These are phyloP conservation scores for Apteryx mantelli DNA, from an alignment of 2,113 vertebrate species.

Conservation along the genomic window DNA sequence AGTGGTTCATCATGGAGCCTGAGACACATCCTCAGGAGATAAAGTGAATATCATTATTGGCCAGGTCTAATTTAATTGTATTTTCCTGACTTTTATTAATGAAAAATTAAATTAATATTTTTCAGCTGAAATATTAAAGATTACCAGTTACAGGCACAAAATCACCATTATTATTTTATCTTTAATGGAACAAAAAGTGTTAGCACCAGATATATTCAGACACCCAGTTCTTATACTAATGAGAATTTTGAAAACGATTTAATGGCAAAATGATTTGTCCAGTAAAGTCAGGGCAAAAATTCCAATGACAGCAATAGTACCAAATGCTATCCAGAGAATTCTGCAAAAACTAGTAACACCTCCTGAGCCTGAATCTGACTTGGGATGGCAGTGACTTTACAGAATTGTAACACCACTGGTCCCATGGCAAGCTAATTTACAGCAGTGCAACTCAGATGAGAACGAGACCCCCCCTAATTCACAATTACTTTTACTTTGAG, in stretches of 20 bases:
- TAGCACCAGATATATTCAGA: neutral
- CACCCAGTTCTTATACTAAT: neutral
- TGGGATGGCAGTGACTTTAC: neutral
- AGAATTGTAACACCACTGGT: accelerated
- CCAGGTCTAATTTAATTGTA: neutral
- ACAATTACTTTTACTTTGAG: neutral
- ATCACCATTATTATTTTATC: neutral
- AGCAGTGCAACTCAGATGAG: neutral
- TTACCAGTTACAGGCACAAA: neutral
- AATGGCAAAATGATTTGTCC: neutral
- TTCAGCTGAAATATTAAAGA: neutral
- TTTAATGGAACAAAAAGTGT: neutral
- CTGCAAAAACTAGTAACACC: neutral
- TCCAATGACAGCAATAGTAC: neutral
- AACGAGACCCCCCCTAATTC: accelerated
- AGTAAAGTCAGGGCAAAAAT: neutral
- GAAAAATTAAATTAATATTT: neutral
- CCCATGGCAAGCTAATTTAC: neutral
- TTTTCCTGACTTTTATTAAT: neutral
- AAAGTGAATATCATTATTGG: neutral
- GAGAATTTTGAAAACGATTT: neutral
- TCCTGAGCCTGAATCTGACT: neutral
- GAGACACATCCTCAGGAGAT: neutral
- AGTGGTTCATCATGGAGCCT: neutral
- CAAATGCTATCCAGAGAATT: neutral